Base-by-base conservation (phyloP, 2,797 vertebrate genomes). In the Periophthalmus magnuspinnatus region DNA sequence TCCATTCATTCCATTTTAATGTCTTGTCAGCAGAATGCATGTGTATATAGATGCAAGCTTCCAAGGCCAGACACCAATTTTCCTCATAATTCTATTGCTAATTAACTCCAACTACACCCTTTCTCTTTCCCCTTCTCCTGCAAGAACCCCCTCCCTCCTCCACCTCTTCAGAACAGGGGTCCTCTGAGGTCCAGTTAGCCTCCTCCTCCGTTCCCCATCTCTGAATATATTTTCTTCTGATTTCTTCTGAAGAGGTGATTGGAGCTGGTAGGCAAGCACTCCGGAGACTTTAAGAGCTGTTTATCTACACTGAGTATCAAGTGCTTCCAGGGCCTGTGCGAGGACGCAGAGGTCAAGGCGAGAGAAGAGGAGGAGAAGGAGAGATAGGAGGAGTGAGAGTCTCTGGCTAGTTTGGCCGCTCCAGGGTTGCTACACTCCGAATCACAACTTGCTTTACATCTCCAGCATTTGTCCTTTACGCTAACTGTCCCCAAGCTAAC, bases 241-340 rank as follows among this genome's bases (percentile, higher is more conserved):
- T 92, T 85, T 81, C 82, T 84, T 86, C 77, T 83, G 74, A 89
- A 90, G 83, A 89, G 74, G 82, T 87, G 86, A 87, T 88, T 90
- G 86, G 79, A 89, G 88, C 88, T 89, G 0, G 79, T 80, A 24
- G 86, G 82, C 70, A 65, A 87, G 86, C 62, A 83, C 86, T 90
- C 82, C 45, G 75, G 85, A 89, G 88, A 88, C 85, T 90, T 87
- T 87, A 88, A 91, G 58, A 60, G 89, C 89, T 84, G 89, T 90
- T 89, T 90, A 89, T 92, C 90, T 85, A 83, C 33, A 75, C 83
- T 83, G 75, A 86, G 82, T 91, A 91, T 91, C 81, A 77, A 92
- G 76, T 88, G 90, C 89, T 91, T 91, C 85, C 90, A 88, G 90
- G 89, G 87, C 84, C 81, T 55, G 68, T 76, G 81, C 84, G 82